Evolutionary conservation across 2,888 invertebrate species (phyloP), one percentile per base, ranked within the genome.

Genomic region (Noctua fimbriata): DNA sequence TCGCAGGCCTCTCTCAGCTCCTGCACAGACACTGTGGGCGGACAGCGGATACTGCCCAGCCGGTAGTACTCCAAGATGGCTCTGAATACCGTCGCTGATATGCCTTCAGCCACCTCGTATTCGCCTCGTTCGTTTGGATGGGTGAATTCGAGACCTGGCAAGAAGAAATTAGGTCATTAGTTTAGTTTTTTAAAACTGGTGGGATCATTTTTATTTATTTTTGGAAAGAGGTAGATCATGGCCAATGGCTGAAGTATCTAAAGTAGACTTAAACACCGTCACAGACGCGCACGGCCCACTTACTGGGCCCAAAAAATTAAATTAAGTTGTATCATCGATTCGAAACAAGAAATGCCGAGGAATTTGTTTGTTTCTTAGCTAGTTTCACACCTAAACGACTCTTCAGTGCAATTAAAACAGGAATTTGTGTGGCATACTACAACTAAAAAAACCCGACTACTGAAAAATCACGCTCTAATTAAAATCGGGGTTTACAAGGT

Each of bases 1-100:
- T 99, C 99, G 93, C 99, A 99, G 36, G 99, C 99, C 96, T 99
- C 99, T 83, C 99, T 97, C 86, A 99, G 95, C 95, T 99, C 99
- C 91, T 99, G 99, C 65, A 99, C 99, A 0, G 99, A 98, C 0
- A 99, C 99, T 0, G 99, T 98, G 0, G 99, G 99, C 0, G 99
- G 99, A 93, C 99, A 99, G 60, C 98, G 98, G 87, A 99, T 99
- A 58, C 98, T 97, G 6, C 99, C 99, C 32, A 98, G 98, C 83
- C 98, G 98, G 96, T 99, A 99, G 95, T 98, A 99, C 90, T 99
- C 99, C 92, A 99, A 96, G 90, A 99, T 99, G 0, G 99, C 98
- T 69, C 99, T 97, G 95, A 99, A 99, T 44, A 99, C 98, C 47
- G 98, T 98, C 1, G 99, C 99, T 0, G 99, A 99, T 89, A 99